A percentile compares a stretch with the other conserved stretches of the same genome.
phyloP scores from a whole-genome alignment of 1,140 invertebrate species.

The Acyrthosiphon pisum region DNA sequence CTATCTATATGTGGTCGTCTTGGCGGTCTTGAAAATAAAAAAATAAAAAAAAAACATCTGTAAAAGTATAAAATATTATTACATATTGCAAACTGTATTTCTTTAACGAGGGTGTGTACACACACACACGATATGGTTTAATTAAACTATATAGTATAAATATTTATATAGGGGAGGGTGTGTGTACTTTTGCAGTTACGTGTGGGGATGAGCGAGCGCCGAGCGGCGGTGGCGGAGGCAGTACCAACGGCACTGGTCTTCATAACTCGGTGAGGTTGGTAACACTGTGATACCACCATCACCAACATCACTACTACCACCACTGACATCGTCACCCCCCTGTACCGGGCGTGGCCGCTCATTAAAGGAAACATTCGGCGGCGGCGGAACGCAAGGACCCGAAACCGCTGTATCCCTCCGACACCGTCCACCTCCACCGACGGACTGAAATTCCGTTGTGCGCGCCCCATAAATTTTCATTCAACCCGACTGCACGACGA shows the following conservation, averaged over 20 bases:
- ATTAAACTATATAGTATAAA: not conserved
- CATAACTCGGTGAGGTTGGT: not conserved
- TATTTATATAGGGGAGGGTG: not conserved
- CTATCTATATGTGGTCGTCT: not conserved
- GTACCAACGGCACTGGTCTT: not conserved
- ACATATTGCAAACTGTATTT: not conserved
- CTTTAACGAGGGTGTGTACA: not conserved
- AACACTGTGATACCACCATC: slow-evolving; percentile 32
- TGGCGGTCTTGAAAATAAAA: not conserved
- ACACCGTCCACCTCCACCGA: not conserved
- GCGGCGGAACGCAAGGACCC: slow-evolving; percentile 30
- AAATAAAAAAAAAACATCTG: not conserved
- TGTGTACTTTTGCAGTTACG: not conserved
- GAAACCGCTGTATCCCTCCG: slow-evolving; percentile 30
- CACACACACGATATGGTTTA: not conserved
- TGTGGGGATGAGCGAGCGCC: not conserved
- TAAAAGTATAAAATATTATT: not conserved
- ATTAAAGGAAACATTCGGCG: slow-evolving; percentile 53
- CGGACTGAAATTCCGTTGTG: slow-evolving; percentile 47
- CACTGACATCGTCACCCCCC: not conserved
- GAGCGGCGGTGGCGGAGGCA: not conserved
- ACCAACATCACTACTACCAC: not conserved
- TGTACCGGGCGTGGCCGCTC: slow-evolving; percentile 43
- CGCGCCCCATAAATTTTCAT: slow-evolving; percentile 54
- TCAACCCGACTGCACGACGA: slow-evolving; percentile 53